Evolutionary conservation across 2,797 vertebrate species (phyloP).

Genomic region (Sparus aurata): DNA sequence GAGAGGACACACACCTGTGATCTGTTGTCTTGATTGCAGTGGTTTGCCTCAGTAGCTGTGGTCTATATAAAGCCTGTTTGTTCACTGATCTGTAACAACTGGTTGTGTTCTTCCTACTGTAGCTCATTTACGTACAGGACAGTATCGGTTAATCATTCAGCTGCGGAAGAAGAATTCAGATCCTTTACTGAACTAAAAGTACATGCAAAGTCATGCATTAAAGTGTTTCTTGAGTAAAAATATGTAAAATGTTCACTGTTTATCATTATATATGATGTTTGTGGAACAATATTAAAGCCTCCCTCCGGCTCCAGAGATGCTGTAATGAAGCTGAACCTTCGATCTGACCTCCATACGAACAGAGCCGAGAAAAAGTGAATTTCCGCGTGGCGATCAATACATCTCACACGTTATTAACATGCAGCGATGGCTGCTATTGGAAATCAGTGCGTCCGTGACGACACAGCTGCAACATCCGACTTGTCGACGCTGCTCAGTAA

Average conservation of each 20-base stretch:
- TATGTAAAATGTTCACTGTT: no score
- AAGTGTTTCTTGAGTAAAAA: no score
- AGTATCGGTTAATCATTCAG: no score
- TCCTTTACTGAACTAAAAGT: no score
- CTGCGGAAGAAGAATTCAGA: no score
- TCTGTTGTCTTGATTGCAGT: not conserved
- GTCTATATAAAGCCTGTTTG: slow-evolving; percentile 1
- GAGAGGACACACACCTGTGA: not conserved
- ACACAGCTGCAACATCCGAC: not conserved
- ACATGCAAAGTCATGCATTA: no score
- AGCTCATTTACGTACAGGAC: no score
- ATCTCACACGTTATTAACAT: slow-evolving; percentile 22
- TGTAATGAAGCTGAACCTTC: slow-evolving; percentile 6
- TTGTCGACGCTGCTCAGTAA: not conserved
- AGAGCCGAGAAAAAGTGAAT: slow-evolving; percentile 2
- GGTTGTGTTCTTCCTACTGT: no score
- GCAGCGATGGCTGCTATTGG: slow-evolving; percentile 6
- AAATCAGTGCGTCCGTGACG: slow-evolving; percentile 23
- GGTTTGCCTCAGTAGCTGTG: not conserved
- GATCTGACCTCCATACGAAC: slow-evolving; percentile 38
- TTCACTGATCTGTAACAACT: not conserved
- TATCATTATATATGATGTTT: no score
- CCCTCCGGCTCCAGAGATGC: not conserved
- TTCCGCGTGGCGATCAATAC: slow-evolving; percentile 41
- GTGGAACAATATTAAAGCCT: not conserved